A percentile compares a stretch with the other conserved stretches of the same genome.
Evolutionary conservation across 2,888 invertebrate genomes (phyloP).

Genomic region (Hipparchia sbordonii): DNA sequence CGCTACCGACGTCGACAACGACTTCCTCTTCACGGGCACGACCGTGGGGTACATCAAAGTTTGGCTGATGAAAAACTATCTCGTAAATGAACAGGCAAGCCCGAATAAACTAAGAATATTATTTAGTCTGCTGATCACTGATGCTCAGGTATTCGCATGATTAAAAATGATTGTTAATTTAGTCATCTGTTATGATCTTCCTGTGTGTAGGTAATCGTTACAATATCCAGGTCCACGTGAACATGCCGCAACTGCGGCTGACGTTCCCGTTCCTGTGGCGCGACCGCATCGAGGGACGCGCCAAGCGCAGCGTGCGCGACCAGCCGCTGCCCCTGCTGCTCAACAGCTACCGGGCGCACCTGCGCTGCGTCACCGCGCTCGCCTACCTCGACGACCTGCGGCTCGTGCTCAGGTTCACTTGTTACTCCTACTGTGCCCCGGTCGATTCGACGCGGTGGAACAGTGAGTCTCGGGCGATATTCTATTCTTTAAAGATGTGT

Average conservation of each 20-base stretch:
- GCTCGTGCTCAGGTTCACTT: constrained; percentile 85
- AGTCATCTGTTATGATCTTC: too few relatives aligned
- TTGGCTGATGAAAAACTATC: constrained; percentile 85
- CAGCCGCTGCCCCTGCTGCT: constrained; percentile 86
- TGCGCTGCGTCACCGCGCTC: constrained; percentile 85
- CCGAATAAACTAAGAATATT: neutral
- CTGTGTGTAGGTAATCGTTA: too few relatives aligned
- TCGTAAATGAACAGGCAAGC: constrained; percentile 66
- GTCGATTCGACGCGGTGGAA: neutral
- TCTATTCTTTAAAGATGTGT: too few relatives aligned
- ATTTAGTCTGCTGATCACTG: too few relatives aligned
- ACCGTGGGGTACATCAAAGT: constrained; percentile 90
- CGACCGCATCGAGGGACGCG: constrained; percentile 86
- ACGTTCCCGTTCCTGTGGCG: constrained; percentile 89
- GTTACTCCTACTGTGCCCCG: neutral
- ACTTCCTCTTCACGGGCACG: constrained; percentile 88
- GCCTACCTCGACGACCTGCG: constrained; percentile 85
- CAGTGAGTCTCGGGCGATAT: too few relatives aligned
- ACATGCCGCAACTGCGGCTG: constrained; percentile 84
- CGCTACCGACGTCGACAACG: constrained; percentile 87
- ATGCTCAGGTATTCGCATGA: too few relatives aligned
- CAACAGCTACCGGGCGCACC: constrained; percentile 88
- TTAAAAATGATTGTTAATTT: too few relatives aligned
- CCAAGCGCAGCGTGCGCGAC: constrained; percentile 84
- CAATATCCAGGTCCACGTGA: constrained; percentile 70